Conservation (phyloP, 2,888 invertebrate species). For the Mesorhabditis belari region DNA sequence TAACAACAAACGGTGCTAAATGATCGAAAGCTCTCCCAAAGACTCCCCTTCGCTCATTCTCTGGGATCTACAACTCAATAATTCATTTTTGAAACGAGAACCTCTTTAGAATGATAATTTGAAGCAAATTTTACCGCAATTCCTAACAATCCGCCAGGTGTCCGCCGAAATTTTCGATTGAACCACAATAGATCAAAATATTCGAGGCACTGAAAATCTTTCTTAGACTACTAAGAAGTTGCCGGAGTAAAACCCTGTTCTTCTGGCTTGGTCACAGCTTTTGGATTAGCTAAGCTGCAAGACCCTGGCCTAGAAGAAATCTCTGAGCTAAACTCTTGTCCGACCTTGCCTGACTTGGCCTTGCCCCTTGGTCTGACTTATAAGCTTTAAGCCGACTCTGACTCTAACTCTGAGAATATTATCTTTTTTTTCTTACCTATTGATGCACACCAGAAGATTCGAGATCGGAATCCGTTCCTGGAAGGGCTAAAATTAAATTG, state of each 20-base stretch:
- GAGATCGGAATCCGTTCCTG: conserved; percentile 37
- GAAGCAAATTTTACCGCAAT: not conserved
- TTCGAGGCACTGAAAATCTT: conserved; percentile 50
- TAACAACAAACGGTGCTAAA: not conserved
- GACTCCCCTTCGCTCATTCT: too few species aligned
- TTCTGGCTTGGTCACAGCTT: not conserved
- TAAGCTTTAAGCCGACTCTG: too few species aligned
- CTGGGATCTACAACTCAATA: too few species aligned
- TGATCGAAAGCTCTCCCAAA: not conserved
- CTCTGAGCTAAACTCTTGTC: too few species aligned
- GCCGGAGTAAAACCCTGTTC: too few species aligned
- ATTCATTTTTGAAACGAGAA: too few species aligned
- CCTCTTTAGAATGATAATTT: too few species aligned
- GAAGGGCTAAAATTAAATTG: conserved; percentile 2
- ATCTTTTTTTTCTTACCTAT: conserved; percentile 30
- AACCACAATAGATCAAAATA: conserved; percentile 51
- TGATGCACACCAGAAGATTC: conserved; percentile 50
- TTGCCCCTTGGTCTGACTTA: too few species aligned
- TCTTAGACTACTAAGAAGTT: too few species aligned
- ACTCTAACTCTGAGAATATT: not conserved
- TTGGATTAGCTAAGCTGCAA: too few species aligned
- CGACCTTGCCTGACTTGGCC: too few species aligned
- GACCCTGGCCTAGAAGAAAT: too few species aligned
- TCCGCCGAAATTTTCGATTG: conserved; percentile 41
- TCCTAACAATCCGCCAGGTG: not conserved